phyloP scores from a whole-genome alignment of 2,113 vertebrate species.

The Albula glossodonta region DNA sequence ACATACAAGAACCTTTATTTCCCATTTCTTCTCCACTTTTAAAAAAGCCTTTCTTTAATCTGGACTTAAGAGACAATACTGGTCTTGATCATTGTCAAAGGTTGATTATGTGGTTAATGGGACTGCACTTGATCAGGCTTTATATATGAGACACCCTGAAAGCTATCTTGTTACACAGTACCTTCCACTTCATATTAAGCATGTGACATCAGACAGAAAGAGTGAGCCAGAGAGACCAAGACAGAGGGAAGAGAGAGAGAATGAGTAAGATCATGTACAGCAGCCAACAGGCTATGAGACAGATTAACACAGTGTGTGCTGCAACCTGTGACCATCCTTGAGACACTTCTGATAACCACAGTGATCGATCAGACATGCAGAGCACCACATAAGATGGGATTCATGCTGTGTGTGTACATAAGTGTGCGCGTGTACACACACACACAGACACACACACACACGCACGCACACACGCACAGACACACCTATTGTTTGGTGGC shows the following conservation, averaged over 20 bases:
- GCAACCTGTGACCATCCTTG: not conserved
- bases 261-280: constrained; percentile 5
- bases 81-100: constrained; percentile 1
- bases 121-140: constrained; percentile 5
- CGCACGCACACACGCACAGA: not conserved
- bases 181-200: constrained; percentile 69
- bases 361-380: not conserved
- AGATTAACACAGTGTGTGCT: not conserved
- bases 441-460: not conserved
- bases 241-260: not conserved
- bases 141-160: constrained; percentile 6
- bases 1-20: not conserved
- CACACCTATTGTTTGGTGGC: not conserved
- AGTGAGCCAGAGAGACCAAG: not conserved
- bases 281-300: constrained; percentile 36
- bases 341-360: constrained; percentile 3
- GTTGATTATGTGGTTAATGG: not conserved
- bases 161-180: constrained; percentile 50
- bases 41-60: not conserved
- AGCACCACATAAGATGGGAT: not conserved
- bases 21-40: not conserved
- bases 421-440: not conserved
- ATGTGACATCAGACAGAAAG: constrained; percentile 44
- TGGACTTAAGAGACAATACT: constrained; percentile 14
- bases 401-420: not conserved